These are phyloP conservation scores for Campylomormyrus tamandua DNA, from an alignment of 2,113 vertebrate genomes.

Conservation along the genomic window DNA sequence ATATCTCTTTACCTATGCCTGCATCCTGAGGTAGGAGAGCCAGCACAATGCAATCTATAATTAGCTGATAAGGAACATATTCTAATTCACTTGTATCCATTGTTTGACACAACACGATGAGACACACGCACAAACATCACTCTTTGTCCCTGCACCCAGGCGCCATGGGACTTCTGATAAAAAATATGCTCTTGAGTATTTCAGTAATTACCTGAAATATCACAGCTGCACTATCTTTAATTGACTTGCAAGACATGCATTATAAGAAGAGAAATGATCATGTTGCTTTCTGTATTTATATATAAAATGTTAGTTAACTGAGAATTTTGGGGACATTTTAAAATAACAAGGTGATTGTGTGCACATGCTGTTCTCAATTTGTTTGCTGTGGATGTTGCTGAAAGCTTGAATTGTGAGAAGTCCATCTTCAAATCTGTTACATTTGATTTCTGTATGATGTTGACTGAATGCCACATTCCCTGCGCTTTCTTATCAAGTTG, in stretches of 20 bases:
- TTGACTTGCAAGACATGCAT: constrained; percentile 11
- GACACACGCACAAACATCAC: background rate
- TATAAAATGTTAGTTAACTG: background rate
- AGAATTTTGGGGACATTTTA: background rate
- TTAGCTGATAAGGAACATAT: constrained; percentile 15
- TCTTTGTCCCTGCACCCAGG: background rate
- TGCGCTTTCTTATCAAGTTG: background rate
- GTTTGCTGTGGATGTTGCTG: background rate
- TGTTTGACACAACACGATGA: background rate
- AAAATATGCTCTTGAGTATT: background rate
- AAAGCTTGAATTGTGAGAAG: background rate
- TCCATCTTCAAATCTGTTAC: background rate
- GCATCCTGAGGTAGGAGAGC: background rate
- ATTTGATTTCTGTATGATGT: background rate
- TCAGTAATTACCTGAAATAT: constrained; percentile 13
- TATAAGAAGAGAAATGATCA: background rate
- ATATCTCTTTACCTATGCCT: background rate
- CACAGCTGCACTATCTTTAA: background rate
- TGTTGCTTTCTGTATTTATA: background rate
- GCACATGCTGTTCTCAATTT: background rate
- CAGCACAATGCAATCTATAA: constrained; percentile 10
- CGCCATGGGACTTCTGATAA: background rate
- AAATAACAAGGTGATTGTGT: background rate
- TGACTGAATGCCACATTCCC: background rate
- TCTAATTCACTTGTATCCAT: background rate